Percentiles rank a stretch among this genome's conserved stretches.
phyloP scores from a whole-genome alignment of 1,140 invertebrate genomes.

The Drosophila micromelanica region DNA sequence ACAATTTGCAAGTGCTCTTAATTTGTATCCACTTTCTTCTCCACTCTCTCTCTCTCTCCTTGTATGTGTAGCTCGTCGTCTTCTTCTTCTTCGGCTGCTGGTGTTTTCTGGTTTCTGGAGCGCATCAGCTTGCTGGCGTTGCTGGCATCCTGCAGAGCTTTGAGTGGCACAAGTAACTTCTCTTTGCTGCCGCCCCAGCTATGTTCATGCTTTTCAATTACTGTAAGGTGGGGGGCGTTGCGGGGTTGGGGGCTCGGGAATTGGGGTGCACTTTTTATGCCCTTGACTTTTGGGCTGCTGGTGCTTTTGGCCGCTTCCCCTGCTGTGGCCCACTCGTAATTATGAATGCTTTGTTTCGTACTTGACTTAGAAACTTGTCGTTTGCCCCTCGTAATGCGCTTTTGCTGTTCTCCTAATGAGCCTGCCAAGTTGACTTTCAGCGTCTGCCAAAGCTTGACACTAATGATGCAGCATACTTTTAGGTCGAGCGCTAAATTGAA shows the following conservation, averaged over 20 bases:
- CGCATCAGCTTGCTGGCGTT: slow-evolving; percentile 67
- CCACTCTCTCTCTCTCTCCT: background rate
- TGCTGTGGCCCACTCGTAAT: slow-evolving; percentile 29
- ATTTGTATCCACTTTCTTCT: slow-evolving; percentile 43
- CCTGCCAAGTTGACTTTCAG: slow-evolving; percentile 21
- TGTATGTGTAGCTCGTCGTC: background rate
- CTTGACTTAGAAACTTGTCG: slow-evolving; percentile 73
- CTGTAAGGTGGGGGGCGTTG: slow-evolving; percentile 23
- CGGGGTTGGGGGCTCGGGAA: background rate
- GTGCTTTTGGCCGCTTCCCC: background rate
- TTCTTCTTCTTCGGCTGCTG: background rate
- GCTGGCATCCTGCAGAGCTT: slow-evolving; percentile 54
- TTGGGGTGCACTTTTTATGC: slow-evolving; percentile 27
- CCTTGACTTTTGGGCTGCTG: slow-evolving; percentile 60
- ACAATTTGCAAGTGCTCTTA: slow-evolving; percentile 64
- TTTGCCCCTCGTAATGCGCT: slow-evolving; percentile 73
- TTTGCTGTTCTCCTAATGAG: slow-evolving; percentile 70
- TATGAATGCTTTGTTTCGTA: slow-evolving; percentile 31
- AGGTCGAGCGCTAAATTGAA: slow-evolving; percentile 78
- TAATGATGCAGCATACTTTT: slow-evolving; percentile 78
- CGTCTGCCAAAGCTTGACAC: slow-evolving; percentile 54
- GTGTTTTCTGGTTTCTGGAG: slow-evolving; percentile 14
- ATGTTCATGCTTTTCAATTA: slow-evolving; percentile 55
- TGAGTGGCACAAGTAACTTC: slow-evolving; percentile 50
- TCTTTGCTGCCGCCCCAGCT: slow-evolving; percentile 18